Percentiles rank a stretch among this genome's conserved stretches.
Evolutionary conservation across 2,113 vertebrate genomes (phyloP).

Genomic region (Dermatemys mawii): DNA sequence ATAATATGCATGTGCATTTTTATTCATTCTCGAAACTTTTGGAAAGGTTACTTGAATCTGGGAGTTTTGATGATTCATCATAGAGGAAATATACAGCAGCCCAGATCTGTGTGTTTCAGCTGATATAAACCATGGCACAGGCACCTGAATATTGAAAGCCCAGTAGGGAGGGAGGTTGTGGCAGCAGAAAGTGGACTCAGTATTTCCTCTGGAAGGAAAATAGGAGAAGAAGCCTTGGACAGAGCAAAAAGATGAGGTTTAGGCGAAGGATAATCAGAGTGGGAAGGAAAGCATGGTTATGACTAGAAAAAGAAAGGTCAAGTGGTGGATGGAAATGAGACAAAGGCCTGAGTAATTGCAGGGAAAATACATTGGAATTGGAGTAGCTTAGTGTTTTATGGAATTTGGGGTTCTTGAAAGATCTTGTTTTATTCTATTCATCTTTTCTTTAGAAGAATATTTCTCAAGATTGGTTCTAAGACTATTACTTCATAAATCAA

Average conservation of each 20-base stretch:
- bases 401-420: neutral
- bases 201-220: neutral
- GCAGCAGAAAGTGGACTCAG: neutral
- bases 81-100: neutral
- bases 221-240: neutral
- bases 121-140: neutral
- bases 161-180: neutral
- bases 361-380: neutral
- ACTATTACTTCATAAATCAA: neutral
- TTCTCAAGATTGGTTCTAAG: neutral
- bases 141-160: neutral
- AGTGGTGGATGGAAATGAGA: too few species aligned
- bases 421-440: neutral
- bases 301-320: too few species aligned
- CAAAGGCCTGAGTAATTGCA: neutral
- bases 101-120: neutral
- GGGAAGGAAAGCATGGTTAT: too few species aligned
- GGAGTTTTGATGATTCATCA: neutral
- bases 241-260: neutral
- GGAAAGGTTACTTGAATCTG: neutral
- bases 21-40: neutral
- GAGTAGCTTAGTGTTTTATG: neutral
- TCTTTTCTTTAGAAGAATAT: neutral
- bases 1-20: neutral
- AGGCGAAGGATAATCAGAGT: too few species aligned